phyloP scores from a whole-genome alignment of 2,797 vertebrate genomes.

The Saxicola maurus region DNA sequence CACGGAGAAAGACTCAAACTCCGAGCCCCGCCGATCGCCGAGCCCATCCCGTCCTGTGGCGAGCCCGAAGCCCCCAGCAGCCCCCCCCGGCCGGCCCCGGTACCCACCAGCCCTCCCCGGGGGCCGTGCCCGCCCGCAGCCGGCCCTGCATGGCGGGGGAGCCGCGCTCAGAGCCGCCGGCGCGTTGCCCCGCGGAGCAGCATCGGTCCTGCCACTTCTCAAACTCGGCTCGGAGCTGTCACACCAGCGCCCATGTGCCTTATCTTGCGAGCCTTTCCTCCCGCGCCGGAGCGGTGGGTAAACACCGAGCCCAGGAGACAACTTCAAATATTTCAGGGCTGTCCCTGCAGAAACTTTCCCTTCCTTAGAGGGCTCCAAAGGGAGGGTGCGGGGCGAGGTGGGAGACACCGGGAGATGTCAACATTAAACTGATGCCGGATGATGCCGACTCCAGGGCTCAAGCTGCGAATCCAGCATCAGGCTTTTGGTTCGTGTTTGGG shows the following conservation, averaged over 20 bases:
- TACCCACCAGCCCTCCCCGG: neutral
- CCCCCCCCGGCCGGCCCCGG: neutral
- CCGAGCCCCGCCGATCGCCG: neutral
- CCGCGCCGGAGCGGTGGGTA: neutral
- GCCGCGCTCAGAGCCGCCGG: neutral
- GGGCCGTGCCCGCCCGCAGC: neutral
- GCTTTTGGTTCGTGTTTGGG: neutral
- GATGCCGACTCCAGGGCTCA: constrained; percentile 11
- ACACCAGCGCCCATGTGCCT: constrained; percentile 38
- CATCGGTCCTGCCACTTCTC: constrained; percentile 14
- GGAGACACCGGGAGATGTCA: constrained; percentile 54
- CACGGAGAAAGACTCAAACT: neutral
- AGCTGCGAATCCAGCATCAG: neutral
- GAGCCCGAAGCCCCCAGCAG: neutral
- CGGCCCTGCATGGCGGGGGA: constrained; percentile 4
- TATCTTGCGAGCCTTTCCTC: constrained; percentile 5
- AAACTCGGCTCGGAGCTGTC: constrained; percentile 46
- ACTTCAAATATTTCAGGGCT: constrained; percentile 27
- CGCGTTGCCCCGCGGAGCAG: neutral
- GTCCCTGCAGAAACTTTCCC: constrained; percentile 59
- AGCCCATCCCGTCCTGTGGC: neutral
- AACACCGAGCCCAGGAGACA: neutral
- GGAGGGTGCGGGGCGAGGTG: constrained; percentile 36
- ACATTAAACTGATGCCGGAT: constrained; percentile 42
- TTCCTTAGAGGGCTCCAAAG: constrained; percentile 43